These are phyloP conservation scores for Entomobrya proxima DNA, from an alignment of 2,888 invertebrate genomes.

Conservation along the genomic window DNA sequence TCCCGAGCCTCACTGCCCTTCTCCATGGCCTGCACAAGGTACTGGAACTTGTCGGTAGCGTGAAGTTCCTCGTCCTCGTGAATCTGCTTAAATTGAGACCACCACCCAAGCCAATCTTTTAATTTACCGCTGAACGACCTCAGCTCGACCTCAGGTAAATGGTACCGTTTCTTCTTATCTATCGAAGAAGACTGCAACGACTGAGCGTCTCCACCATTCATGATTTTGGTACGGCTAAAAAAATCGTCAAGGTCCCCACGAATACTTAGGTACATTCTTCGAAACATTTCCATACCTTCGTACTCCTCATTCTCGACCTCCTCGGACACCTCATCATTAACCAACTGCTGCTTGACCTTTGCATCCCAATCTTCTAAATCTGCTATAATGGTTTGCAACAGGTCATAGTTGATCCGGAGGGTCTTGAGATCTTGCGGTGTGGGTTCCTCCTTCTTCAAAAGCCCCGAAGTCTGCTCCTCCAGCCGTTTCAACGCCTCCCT, in stretches of 20 bases:
- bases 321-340: not conserved
- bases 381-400: not conserved
- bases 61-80: conserved; percentile 69
- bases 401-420: not conserved
- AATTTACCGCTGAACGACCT: conserved; percentile 73
- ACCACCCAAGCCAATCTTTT: too few relatives aligned
- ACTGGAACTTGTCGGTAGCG: not conserved
- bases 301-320: not conserved
- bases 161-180: conserved; percentile 6
- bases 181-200: not conserved
- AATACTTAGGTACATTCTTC: not conserved
- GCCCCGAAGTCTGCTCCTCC: not conserved
- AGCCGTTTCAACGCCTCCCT: not conserved
- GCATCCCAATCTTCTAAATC: not conserved
- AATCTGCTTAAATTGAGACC: too few relatives aligned
- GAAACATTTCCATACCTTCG: not conserved
- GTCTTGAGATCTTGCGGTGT: not conserved
- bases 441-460: too few relatives aligned
- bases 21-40: not conserved
- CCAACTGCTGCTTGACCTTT: not conserved
- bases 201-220: not conserved
- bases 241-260: not conserved
- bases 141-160: conserved; percentile 72
- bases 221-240: not conserved
- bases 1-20: not conserved